Evolutionary conservation across 2,113 vertebrate genomes (phyloP).

Genomic region (Scolopax mira): DNA sequence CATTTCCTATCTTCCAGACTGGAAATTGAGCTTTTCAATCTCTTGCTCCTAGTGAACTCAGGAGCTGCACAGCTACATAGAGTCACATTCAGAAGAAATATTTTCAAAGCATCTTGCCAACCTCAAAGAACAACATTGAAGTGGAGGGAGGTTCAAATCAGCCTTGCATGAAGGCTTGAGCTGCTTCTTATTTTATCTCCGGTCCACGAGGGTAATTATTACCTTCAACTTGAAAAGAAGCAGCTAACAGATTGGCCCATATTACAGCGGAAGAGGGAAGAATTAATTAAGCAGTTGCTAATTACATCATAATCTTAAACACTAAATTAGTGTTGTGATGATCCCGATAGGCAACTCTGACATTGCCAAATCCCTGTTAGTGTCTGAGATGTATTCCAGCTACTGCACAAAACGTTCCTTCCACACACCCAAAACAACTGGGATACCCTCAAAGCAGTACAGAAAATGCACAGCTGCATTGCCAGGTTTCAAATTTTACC

Average conservation of each 20-base stretch:
- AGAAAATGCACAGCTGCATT: not conserved
- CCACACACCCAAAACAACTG: not conserved
- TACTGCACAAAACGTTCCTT: not conserved
- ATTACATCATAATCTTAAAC: slow-evolving; percentile 61
- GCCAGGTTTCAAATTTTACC: not conserved
- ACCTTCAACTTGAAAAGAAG: slow-evolving; percentile 55
- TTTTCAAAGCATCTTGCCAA: slow-evolving; percentile 12
- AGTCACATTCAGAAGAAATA: not conserved
- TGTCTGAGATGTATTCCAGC: not conserved
- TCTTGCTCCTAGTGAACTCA: not conserved
- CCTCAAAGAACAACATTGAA: slow-evolving; percentile 33
- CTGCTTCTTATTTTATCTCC: slow-evolving; percentile 47
- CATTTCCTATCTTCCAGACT: not conserved
- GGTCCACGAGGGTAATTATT: slow-evolving; percentile 31
- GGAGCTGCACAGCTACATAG: not conserved
- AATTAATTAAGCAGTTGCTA: slow-evolving; percentile 55
- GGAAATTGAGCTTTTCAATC: not conserved
- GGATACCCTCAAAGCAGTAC: not conserved
- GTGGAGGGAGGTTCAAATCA: not conserved
- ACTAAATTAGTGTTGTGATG: slow-evolving; percentile 60
- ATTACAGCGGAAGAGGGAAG: slow-evolving; percentile 36
- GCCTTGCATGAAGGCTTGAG: slow-evolving; percentile 21
- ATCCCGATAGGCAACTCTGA: slow-evolving; percentile 57
- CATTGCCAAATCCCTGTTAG: slow-evolving; percentile 42
- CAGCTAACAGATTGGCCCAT: slow-evolving; percentile 50